Base-by-base conservation (phyloP, 2,113 vertebrate genomes). In the Ancistrus triradiatus region DNA sequence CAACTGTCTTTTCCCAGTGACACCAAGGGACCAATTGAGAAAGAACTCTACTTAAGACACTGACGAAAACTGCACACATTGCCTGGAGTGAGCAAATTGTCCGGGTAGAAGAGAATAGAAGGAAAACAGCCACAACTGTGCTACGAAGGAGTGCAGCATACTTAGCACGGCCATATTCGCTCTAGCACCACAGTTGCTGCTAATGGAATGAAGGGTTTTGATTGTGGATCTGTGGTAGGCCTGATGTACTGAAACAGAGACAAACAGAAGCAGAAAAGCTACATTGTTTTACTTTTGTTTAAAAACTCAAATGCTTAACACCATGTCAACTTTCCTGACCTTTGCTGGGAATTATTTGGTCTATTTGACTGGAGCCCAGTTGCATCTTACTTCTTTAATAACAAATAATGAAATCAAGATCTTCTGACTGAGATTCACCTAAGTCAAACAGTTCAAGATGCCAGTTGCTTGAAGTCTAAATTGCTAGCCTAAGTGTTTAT, bases 181-280 rank as follows among this genome's bases (percentile, higher is more conserved):
- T 72, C 73, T 70, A 24, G 66, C 62, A 74, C 72, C 68, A 76
- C 76, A 74, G 77, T 47, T 69, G 77, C 81, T 79, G 80, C 74
- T 71, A 74, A 77, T 77, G 66, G 77, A 70, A 79, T 83, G 77
- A 84, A 82, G 73, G 48, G 77, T 76, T 79, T 77, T 73, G 74
- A 80, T 74, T 72, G 78, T 74, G 82, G 78, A 78, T 81, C 80
- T 77, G 72, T 80, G 81, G 77, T 77, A 81, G 40, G 24, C 22
- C n/a, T 43, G n/a, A 83, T 83, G 80, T 86, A 83, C 85, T 77
- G 79, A 86, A 86, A 88, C 77, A 43, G 71, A 69, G 83, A 86
- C 83, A 87, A 56, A 63, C 37, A n/a, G 22, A 37, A 21, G 19
- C 18, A 57, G 37, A 50, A 57, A 40, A 42, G 19, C 4, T 49